Evolutionary conservation across 2,888 invertebrate genomes (phyloP).

Genomic region (Drosophila pegasa): DNA sequence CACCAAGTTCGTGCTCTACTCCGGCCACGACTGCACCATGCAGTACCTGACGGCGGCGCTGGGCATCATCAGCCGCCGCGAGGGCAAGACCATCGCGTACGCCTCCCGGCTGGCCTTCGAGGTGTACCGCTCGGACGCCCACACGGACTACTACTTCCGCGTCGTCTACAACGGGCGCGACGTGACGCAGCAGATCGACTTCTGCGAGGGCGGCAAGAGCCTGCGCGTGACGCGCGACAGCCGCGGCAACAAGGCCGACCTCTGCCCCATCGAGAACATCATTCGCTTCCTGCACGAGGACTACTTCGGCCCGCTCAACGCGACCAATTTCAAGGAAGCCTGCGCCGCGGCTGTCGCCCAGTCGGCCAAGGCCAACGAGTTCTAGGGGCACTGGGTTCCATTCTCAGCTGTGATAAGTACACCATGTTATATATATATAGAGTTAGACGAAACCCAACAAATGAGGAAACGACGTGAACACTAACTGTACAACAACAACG

Average conservation of each 20-base stretch:
- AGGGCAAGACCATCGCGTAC: slow-evolving; percentile 89
- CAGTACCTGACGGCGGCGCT: slow-evolving; percentile 93
- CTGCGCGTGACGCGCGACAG: slow-evolving; percentile 86
- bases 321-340: slow-evolving; percentile 95
- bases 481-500: neutral
- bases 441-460: slow-evolving; percentile 26
- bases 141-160: slow-evolving; percentile 90
- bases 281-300: slow-evolving; percentile 94
- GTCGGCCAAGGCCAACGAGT: slow-evolving; percentile 82
- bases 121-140: slow-evolving; percentile 90
- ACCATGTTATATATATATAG: slow-evolving; percentile 22
- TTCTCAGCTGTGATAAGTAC: slow-evolving; percentile 68
- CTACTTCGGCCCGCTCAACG: slow-evolving; percentile 92
- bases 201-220: slow-evolving; percentile 89
- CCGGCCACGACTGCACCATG: slow-evolving; percentile 96
- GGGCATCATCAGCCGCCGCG: slow-evolving; percentile 86
- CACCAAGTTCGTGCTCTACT: slow-evolving; percentile 92
- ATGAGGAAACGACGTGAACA: neutral
- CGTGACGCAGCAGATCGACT: slow-evolving; percentile 92
- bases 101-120: slow-evolving; percentile 95
- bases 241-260: slow-evolving; percentile 86
- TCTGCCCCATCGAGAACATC: slow-evolving; percentile 95
- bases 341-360: slow-evolving; percentile 86
- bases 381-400: slow-evolving; percentile 56
- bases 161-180: slow-evolving; percentile 94